Base-by-base conservation (phyloP, 2,797 vertebrate genomes). In the Melopsittacus undulatus region DNA sequence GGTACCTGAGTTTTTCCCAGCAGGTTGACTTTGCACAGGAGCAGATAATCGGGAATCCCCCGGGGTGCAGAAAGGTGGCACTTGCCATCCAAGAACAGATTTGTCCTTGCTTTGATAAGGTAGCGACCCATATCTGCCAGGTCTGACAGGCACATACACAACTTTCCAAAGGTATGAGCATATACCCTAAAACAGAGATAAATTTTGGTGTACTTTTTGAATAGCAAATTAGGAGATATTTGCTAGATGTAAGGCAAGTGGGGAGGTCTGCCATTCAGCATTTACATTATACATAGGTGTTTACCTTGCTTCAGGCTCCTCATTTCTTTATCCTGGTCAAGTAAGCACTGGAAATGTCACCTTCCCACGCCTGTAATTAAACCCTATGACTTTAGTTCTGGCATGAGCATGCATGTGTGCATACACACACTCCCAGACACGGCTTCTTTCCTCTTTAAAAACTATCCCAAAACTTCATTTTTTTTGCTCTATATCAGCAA, bases 271-370 rank as follows among this genome's bases (percentile, higher is more conserved):
- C 52, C 10, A 3, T 5, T 6, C 17, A 52, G 67, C 40, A 30
- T 27, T 59, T 15, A 23, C 42, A 20, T 63, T 43, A 13, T 3
- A 30, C 27, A 52, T 24, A 61, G 43, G 27, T 56, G 16, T 78
- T 87, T 69, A 43, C 69, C 72, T 74, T n/a, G 40, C 89, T 72
- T 30, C 69, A 36, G 59, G 24, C 68, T 79, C 89, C 56, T 88
- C 30, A 40, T 68, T 81, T 87, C 49, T 63, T 70, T 16, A 4
- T 34, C 68, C 63, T 56, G 43, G n/a, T 32, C 82, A 90, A 74
- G 72, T 30, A 61, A 93, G 73, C 61, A 6, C n/a, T 42, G 38
- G 62, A 95, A 96, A 89, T 79, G 72, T 74, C 61, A 83, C 77
- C 68, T 91, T 83, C 64, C 82, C 69, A 42, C 0, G 1, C 62